These are phyloP conservation scores for Pachliopta kotzebuea DNA, from an alignment of 2,888 invertebrate species.

Conservation along the genomic window DNA sequence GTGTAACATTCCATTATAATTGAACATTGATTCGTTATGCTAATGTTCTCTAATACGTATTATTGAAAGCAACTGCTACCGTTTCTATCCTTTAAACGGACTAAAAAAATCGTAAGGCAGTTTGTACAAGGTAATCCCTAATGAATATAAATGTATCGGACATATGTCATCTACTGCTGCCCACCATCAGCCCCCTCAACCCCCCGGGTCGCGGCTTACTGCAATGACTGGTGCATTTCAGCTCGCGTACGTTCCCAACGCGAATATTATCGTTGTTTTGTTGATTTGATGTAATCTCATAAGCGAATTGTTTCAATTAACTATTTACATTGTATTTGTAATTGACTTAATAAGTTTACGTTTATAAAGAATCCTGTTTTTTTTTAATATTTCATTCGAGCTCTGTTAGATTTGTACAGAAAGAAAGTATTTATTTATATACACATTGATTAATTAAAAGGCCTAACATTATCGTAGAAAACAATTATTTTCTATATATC, in stretches of 20 bases:
- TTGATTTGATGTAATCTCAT: slow-evolving; percentile 27
- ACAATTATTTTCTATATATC: not conserved
- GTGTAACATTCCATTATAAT: too few species aligned
- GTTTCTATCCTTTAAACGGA: too few species aligned
- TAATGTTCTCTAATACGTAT: too few species aligned
- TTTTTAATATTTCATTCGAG: not conserved
- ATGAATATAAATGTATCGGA: too few species aligned
- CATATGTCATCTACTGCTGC: slow-evolving; percentile 1
- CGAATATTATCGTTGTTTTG: slow-evolving; percentile 19
- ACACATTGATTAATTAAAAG: not conserved
- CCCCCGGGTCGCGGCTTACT: slow-evolving; percentile 1
- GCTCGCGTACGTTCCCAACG: slow-evolving; percentile 13
- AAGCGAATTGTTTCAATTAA: slow-evolving; percentile 16
- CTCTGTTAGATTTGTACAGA: slow-evolving; percentile 16
- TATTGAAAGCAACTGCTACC: too few species aligned
- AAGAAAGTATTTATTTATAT: not conserved
- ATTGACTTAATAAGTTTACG: not conserved
- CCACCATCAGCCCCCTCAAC: not conserved
- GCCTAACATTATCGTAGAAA: not conserved
- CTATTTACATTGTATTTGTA: slow-evolving; percentile 19
- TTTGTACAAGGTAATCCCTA: too few species aligned
- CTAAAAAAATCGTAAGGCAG: too few species aligned
- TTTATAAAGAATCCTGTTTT: slow-evolving; percentile 5
- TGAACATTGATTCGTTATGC: too few species aligned
- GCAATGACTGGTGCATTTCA: slow-evolving; percentile 13